Evolutionary conservation across 2,113 vertebrate species (phyloP).

Genomic region (Chelonoidis abingdonii): DNA sequence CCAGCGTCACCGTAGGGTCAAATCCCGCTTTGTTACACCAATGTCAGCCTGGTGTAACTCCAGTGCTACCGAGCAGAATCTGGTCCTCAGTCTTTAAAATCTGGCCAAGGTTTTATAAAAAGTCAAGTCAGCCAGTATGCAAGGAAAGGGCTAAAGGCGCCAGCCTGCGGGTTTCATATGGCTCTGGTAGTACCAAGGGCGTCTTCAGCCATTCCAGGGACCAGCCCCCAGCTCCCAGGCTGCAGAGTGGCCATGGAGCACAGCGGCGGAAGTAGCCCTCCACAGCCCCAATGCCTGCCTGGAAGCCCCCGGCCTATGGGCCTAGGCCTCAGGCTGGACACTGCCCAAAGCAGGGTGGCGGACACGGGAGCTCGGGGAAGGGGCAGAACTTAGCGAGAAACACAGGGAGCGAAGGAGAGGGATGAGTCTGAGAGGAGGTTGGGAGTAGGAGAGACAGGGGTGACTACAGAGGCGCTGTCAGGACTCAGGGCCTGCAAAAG

Average conservation of each 20-base stretch:
- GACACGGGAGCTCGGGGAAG: too few species aligned
- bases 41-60: accelerated
- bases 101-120: neutral
- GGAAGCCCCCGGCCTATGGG: neutral
- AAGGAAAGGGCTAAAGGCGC: too few species aligned
- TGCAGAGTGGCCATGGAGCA: neutral
- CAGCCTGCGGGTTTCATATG: too few species aligned
- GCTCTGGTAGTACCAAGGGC: neutral
- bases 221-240: neutral
- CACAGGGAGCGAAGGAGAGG: too few species aligned
- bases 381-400: too few species aligned
- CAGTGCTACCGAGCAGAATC: neutral
- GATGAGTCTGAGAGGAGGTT: too few species aligned
- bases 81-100: neutral
- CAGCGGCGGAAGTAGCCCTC: neutral
- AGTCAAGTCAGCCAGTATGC: neutral
- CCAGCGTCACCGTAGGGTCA: neutral
- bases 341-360: too few species aligned
- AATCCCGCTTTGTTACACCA: neutral
- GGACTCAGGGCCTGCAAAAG: too few species aligned
- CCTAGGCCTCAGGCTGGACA: neutral
- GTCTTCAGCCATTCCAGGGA: neutral
- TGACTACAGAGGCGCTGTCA: too few species aligned
- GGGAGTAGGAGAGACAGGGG: too few species aligned
- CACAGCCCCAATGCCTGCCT: neutral